Conservation (phyloP, 2,797 vertebrate species). For the Catostomus latipinnis region DNA sequence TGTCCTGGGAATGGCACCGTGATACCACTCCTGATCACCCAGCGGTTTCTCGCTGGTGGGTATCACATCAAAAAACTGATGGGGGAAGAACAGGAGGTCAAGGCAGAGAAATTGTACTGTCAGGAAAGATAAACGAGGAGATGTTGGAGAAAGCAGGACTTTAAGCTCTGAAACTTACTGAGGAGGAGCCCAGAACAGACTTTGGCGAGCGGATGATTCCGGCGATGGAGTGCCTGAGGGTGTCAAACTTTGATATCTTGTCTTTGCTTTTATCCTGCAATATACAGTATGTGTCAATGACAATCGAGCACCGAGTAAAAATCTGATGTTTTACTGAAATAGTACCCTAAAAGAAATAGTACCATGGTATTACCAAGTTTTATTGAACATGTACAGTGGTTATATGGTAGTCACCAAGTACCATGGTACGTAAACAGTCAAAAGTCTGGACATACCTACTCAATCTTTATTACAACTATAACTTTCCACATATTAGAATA, state of each 20-base stretch:
- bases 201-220: slow-evolving; percentile 96
- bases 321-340: not conserved
- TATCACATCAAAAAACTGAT: slow-evolving; percentile 90
- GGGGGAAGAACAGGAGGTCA: slow-evolving; percentile 10
- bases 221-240: slow-evolving; percentile 94
- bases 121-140: not conserved
- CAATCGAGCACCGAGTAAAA: not conserved
- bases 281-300: slow-evolving; percentile 8
- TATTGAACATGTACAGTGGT: too few relatives aligned
- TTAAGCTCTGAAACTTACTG: slow-evolving; percentile 78
- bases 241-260: slow-evolving; percentile 90
- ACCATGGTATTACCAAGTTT: not conserved
- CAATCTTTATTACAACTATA: too few relatives aligned
- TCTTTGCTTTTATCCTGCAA: slow-evolving; percentile 90
- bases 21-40: slow-evolving; percentile 96
- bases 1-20: slow-evolving; percentile 93
- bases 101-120: not conserved
- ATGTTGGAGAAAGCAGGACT: not conserved
- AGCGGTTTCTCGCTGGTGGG: slow-evolving; percentile 88
- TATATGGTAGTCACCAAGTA: too few relatives aligned
- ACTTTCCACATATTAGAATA: too few relatives aligned
- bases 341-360: not conserved
- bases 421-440: too few relatives aligned
- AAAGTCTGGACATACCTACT: too few relatives aligned
- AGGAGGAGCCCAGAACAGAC: slow-evolving; percentile 86